Base-by-base conservation (phyloP, 2,888 invertebrate genomes). In the Selenia dentaria region DNA sequence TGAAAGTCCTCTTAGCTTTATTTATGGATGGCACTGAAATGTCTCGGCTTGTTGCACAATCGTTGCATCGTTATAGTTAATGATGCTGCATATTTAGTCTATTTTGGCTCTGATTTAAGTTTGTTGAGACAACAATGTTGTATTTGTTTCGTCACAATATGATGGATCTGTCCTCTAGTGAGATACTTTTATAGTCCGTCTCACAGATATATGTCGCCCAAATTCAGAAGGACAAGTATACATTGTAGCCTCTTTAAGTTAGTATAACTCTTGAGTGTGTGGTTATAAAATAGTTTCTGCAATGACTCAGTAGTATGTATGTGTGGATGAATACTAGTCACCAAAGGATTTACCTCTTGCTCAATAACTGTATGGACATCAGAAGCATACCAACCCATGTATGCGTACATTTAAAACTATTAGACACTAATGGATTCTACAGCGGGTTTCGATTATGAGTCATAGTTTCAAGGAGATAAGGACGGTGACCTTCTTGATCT, bases 1-100 rank as follows among this genome's bases (percentile, higher is more conserved):
- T 51, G 55, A 55, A 58, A 55, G 57, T 52, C 28, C 12, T 26
- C 28, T 33, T 28, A 24, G 27, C 14, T 33, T 37, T 48, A 48
- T 48, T 48, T 48, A 37, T 34, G 22, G 40, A 35, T 31, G 29
- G 14, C 40, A 36, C 41, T 47, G 41, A 41, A 36, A 47, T 41
- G 41, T 46, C 40, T 34, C 13, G 26, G 13, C 37, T 47, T 16
- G 47, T 47, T 50, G 50, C 50, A 44, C 33, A 50, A 50, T 37
- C 44, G 28, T 20, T 41, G 40, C 36, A 33, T 47, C 41, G 41
- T 50, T 50, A 50, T 40, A 12, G 13, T 22, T 46, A 46, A 46
- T 46, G 46, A 40, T 40, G 46, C 31, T 20, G 46, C 46, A 36
- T 40, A 27, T 46, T 40, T 40, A 9, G 31, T 36, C 13, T 34